phyloP scores from a whole-genome alignment of 2,113 vertebrate species.

The Sinocyclocheilus anshuiensis region DNA sequence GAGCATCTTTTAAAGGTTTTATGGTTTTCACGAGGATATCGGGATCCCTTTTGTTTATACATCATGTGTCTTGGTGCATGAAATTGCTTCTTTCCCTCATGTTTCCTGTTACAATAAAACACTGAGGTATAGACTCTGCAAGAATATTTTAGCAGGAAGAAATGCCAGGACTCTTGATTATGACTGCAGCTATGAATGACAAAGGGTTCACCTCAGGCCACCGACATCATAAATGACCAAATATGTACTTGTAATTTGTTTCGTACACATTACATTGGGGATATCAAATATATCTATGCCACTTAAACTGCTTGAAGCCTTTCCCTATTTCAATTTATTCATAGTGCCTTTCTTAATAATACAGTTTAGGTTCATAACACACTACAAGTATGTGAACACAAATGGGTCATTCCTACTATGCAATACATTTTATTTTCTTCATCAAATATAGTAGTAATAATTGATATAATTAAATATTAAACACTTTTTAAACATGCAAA shows the following conservation, averaged over 20 bases:
- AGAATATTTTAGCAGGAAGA: conserved; percentile 31
- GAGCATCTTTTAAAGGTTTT: conserved; percentile 60
- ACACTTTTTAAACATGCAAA: no score
- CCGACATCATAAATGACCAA: not conserved
- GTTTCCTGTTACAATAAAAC: conserved; percentile 58
- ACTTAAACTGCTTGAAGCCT: conserved; percentile 42
- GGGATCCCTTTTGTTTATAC: conserved; percentile 67
- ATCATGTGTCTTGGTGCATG: conserved; percentile 67
- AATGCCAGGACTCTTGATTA: conserved; percentile 35
- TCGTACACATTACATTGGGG: conserved; percentile 35
- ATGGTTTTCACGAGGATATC: conserved; percentile 61
- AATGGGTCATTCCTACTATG: not conserved
- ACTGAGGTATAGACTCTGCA: conserved; percentile 39
- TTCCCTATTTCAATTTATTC: conserved; percentile 3
- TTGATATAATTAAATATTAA: no score
- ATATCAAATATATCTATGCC: not conserved
- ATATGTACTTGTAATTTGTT: conserved; percentile 37
- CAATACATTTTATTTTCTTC: not conserved
- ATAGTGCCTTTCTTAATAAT: not conserved
- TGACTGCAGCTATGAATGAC: conserved; percentile 31
- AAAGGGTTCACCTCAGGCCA: conserved; percentile 18
- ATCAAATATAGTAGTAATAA: not conserved
- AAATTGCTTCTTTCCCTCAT: conserved; percentile 62
- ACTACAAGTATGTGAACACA: not conserved
- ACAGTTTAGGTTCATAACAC: not conserved